phyloP scores from a whole-genome alignment of 2,888 invertebrate species.

The Diarsia mendica region DNA sequence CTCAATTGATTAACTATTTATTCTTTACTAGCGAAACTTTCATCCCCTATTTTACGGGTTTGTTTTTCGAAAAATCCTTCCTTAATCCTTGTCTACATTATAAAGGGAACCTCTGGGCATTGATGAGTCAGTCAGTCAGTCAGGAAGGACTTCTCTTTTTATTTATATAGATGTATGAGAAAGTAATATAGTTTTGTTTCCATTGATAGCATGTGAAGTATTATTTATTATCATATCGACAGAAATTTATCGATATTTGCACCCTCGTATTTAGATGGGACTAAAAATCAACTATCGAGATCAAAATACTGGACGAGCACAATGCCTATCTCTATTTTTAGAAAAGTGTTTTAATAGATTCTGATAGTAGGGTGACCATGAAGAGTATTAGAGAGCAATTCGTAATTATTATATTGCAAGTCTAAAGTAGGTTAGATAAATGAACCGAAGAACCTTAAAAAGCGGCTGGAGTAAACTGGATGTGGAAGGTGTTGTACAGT shows the following conservation, averaged over 20 bases:
- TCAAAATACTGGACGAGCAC: constrained; percentile 69
- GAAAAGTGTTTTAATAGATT: constrained; percentile 75
- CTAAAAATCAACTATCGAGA: constrained; percentile 68
- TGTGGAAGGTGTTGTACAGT: no score
- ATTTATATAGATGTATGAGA: neutral
- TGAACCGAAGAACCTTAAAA: neutral
- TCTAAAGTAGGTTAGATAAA: neutral
- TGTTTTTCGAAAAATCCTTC: no score
- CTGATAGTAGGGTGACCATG: constrained; percentile 65
- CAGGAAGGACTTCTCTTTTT: no score
- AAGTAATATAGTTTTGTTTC: neutral
- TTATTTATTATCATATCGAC: constrained; percentile 31
- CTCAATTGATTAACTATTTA: neutral
- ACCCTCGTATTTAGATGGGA: constrained; percentile 66
- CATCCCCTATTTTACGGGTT: no score
- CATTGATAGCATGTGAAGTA: constrained; percentile 1
- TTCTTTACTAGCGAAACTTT: neutral
- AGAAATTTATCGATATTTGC: constrained; percentile 58
- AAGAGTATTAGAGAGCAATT: constrained; percentile 24
- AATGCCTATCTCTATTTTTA: constrained; percentile 75
- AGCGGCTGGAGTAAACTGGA: neutral
- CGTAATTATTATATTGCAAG: neutral
- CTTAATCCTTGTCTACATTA: no score
- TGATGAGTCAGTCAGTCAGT: no score
- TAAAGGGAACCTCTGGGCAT: no score